Base-by-base conservation (phyloP, 2,888 invertebrate species). In the Drosophila siamana region DNA sequence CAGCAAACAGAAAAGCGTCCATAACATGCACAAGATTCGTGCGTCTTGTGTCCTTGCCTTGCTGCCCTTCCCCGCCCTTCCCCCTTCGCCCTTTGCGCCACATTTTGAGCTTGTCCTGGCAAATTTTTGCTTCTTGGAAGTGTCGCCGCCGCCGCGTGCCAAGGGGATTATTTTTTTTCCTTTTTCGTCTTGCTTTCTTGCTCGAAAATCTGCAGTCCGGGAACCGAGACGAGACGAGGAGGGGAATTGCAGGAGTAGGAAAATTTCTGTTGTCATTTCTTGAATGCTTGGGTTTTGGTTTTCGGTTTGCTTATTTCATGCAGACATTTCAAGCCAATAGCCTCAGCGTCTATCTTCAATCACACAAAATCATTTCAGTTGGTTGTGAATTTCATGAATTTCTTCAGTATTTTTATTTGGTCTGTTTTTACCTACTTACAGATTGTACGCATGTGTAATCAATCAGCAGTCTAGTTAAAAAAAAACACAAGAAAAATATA, bases 181-280 rank as follows among this genome's bases (percentile, higher is more conserved):
- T 56, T 60, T 24, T 15, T 28, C 13, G n/a, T 44, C 44, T n/a
- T 33, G n/a, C 56, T 36, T 38, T n/a, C 22, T n/a, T n/a, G 28
- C 13, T 57, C 61, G 44, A 68, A 81, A 87, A 82, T 87, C 82
- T 81, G 81, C 19, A 3, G 19, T 59, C 59, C 7, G 52, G n/a
- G 50, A 33, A 13, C 19, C 2, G 33, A 16, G 24, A 6, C n/a
- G n/a, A n/a, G n/a, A n/a, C n/a, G n/a, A n/a, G n/a, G n/a, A n/a
- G 38, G 7, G 36, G 28, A 26, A 13, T 2, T 11, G 55, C 6
- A 9, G 16, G 15, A 24, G 43, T 62, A 48, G 44, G 13, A 54
- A 71, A 69, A 71, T 88, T 66, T 82, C 83, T 71, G 86, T 86
- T 84, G 86, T 88, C 86, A 84, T 88, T 86, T 77, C 86, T 72